Percentiles rank a stretch among this genome's conserved stretches.
These are phyloP conservation scores for Microtus ochrogaster DNA, from an alignment of 2,113 vertebrate genomes.

Conservation along the genomic window DNA sequence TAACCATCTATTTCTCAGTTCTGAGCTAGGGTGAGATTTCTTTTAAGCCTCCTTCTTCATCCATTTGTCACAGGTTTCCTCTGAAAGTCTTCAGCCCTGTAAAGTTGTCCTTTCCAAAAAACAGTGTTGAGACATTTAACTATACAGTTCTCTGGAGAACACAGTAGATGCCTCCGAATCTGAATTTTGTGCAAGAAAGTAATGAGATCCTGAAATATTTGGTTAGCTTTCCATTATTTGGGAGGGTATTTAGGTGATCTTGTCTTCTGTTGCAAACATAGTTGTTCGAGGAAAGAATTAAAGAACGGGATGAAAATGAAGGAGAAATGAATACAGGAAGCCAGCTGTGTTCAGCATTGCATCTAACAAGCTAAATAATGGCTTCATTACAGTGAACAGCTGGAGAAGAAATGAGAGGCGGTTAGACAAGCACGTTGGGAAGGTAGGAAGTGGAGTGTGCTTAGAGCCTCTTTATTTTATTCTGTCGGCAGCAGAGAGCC, in stretches of 20 bases:
- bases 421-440: too few relatives aligned
- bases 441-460: neutral
- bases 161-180: accelerated
- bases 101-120: neutral
- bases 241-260: neutral
- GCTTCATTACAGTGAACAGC: neutral
- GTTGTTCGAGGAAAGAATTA: neutral
- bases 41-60: neutral
- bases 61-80: neutral
- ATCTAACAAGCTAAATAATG: neutral
- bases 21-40: too few relatives aligned
- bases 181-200: neutral
- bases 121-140: neutral
- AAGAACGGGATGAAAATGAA: neutral
- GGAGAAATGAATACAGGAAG: neutral
- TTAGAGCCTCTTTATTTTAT: slow-evolving; percentile 31
- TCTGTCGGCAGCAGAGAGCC: neutral
- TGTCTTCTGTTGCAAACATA: neutral
- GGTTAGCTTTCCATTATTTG: neutral
- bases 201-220: neutral
- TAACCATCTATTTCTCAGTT: too few relatives aligned
- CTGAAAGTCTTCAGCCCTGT: neutral
- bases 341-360: neutral
- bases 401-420: neutral
- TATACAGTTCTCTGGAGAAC: neutral